phyloP scores from a whole-genome alignment of 2,113 vertebrate species.

The Melanerpes aurifrons region DNA sequence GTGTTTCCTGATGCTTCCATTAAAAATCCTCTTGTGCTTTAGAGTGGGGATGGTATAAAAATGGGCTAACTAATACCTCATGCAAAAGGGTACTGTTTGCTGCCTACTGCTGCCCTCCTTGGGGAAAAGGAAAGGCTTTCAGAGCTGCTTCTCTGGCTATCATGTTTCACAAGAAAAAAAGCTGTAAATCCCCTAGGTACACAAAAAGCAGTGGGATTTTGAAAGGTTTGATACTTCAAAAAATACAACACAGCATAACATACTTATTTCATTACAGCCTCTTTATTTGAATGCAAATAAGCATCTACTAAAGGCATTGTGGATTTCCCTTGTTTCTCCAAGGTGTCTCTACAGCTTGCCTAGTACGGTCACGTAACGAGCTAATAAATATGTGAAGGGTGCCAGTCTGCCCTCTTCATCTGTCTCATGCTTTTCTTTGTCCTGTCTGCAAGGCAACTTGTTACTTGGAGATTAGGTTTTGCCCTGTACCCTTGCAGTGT shows the following conservation, averaged over 20 bases:
- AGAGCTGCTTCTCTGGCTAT: neutral
- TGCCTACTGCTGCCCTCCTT: rapidly evolving
- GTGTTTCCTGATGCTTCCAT: neutral
- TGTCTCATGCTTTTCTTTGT: neutral
- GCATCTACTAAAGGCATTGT: neutral
- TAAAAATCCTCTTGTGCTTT: neutral
- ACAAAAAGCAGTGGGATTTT: neutral
- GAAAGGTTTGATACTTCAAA: neutral
- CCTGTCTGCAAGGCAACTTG: neutral
- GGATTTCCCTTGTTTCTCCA: neutral
- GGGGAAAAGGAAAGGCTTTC: neutral
- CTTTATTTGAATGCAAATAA: neutral
- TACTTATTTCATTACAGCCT: neutral
- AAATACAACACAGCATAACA: neutral
- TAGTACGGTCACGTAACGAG: rapidly evolving
- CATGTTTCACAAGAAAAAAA: neutral
- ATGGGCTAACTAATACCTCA: neutral
- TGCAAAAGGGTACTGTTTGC: neutral
- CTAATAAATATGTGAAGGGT: neutral
- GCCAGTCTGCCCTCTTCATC: neutral
- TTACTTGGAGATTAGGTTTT: neutral
- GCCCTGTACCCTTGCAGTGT: neutral
- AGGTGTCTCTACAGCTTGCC: neutral
- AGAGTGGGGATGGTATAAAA: neutral
- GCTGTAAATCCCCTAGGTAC: neutral